These are phyloP conservation scores for Troglohyphantes excavatus DNA, from an alignment of 2,888 invertebrate genomes.

Conservation along the genomic window DNA sequence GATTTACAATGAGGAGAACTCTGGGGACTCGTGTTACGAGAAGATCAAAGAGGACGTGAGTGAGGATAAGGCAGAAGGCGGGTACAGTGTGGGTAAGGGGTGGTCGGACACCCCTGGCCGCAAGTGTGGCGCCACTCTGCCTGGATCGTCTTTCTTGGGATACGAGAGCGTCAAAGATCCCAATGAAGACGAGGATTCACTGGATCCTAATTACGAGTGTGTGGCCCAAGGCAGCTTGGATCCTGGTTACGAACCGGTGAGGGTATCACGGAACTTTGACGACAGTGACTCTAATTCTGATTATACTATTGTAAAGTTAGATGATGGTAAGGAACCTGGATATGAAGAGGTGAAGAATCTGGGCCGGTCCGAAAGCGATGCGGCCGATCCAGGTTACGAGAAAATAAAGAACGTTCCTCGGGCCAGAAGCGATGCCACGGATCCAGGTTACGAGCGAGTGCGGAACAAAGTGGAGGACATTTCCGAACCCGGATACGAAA, in stretches of 20 bases:
- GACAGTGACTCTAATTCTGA: conserved; percentile 75
- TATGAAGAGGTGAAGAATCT: conserved; percentile 75
- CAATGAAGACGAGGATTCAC: conserved; percentile 61
- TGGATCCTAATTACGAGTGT: conserved; percentile 76
- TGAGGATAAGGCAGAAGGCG: neutral
- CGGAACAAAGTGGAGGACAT: conserved; percentile 54
- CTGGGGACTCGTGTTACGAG: conserved; percentile 74
- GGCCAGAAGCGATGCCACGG: conserved; percentile 72
- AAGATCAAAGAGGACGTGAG: conserved; percentile 67
- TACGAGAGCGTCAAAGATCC: conserved; percentile 73
- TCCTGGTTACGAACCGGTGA: conserved; percentile 79
- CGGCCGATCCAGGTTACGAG: conserved; percentile 78
- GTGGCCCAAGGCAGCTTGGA: conserved; percentile 66
- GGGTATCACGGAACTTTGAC: conserved; percentile 57
- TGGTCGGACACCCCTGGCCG: no score
- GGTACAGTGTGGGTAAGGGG: neutral
- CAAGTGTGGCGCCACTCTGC: neutral
- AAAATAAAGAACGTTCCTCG: conserved; percentile 73
- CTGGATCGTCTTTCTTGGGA: conserved; percentile 42
- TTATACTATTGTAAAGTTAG: conserved; percentile 71
- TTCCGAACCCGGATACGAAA: conserved; percentile 76
- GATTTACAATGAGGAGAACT: conserved; percentile 71
- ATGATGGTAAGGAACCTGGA: conserved; percentile 55
- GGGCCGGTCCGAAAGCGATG: conserved; percentile 70
- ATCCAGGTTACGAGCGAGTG: conserved; percentile 78